Evolutionary conservation across 2,797 vertebrate species (phyloP), one percentile per base, ranked within the genome.

Genomic region (Otolemur crassicaudatus): DNA sequence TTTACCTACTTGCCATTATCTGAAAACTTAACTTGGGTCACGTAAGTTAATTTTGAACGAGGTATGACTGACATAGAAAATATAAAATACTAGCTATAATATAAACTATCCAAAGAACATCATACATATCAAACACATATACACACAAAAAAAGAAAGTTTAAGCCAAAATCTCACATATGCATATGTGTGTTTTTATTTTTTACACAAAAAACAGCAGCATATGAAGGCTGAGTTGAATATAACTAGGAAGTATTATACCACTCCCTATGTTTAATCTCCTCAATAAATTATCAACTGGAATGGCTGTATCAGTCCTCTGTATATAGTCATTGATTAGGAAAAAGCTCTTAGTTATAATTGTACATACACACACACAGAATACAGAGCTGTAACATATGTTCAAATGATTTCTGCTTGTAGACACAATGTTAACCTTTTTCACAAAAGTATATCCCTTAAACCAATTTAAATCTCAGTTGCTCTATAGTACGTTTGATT

Each of bases 391-490:
- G 58, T 81, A 80, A 80, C 10, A 75, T 49, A 46, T 58, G 82
- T 85, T 88, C 40, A 83, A 63, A 81, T 65, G 10, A 86, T 75
- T 88, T 88, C 17, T 75, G 1, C 70, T 90, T 79, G 5, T 27
- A 67, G 22, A 79, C 2, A 82, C 1, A 88, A 16, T 86, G 80
- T 82, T 91, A 79, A 79, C 7, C 31, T 93, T 95, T 72, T 92
- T 9, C 85, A 90, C 25, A 85, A 79, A 91, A 87, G 7, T 0
- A 56, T 93, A 70, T 20, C 69, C 3, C 86, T 63, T 53, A 13
- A 90, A 37, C 9, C 23, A 83, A 80, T 75, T 91, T 96, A 91
- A 94, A 69, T 81, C 91, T 93, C 12, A 87, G 9, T 17, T 79
- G 22, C 3, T 76, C 0, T 89, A 31, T 2, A 75, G 72, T 67